Base-by-base conservation (phyloP, 2,113 vertebrate genomes). In the Gallinago paraguaiae region DNA sequence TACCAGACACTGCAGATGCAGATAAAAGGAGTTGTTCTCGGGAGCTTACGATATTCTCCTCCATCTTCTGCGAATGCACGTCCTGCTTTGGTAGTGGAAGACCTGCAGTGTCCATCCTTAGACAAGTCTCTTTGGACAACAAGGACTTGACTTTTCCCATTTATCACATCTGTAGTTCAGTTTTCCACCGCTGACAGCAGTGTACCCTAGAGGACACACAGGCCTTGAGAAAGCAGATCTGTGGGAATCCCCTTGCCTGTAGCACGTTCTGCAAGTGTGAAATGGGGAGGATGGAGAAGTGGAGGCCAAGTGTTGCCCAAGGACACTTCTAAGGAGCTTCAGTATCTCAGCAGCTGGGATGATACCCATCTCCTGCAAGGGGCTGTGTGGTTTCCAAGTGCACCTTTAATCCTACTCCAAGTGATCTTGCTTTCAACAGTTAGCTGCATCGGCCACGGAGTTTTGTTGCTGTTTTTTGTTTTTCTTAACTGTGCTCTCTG, bases 261-360 rank as follows among this genome's bases (percentile, higher is more conserved):
- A 3, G 31, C 25, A 19, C 0, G 0, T 74, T 59, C 60, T 64
- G 20, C 0, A 4, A 41, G 13, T 4, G 30, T 19, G 18, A 50
- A 57, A 41, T 24, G 27, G 14, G 9, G 31, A 70, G 2, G 10
- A 37, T 23, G 59, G 33, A 71, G 61, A 71, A 13, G 18, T 72
- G 45, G 27, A 51, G 17, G 43, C 19, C 15, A 51, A 33, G 13
- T 0, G 1, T 11, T 7, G 2, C 20, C 10, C 0, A 1, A 74
- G 46, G 13, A 31, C 18, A 3, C 12, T 81, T 10, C 31, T 13
- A 24, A 11, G 31, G 17, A 10, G 9, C 13, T 54, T 56, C 19
- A 57, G 1, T 3, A 23, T 33, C 43, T 46, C 25, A 11, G 7
- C 7, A 7, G 13, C 22, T 56, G 35, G 8, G 31, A 46, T 16